Evolutionary conservation across 35 echinoderm and acorn worm genomes (phyloP).

Genomic region (Strongylocentrotus purpuratus): DNA sequence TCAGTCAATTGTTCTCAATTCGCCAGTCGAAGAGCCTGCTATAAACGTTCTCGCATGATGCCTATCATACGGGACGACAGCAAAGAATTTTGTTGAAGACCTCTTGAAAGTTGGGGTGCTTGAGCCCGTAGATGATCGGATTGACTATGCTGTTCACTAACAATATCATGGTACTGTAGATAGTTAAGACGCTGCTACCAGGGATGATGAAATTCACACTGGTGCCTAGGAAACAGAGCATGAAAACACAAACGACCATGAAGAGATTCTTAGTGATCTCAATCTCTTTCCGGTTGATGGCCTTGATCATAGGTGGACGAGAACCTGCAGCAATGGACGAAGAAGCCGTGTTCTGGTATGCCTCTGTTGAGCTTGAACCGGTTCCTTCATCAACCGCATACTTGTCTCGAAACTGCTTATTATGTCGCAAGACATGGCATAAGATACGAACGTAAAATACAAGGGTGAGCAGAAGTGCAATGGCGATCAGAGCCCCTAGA

Average conservation of each 20-base stretch:
- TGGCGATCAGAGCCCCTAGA: background rate
- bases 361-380: background rate
- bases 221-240: slow-evolving; percentile 37
- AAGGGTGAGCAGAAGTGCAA: background rate
- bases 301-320: background rate
- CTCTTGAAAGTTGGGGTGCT: slow-evolving; percentile 71
- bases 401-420: background rate
- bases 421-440: background rate
- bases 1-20: background rate
- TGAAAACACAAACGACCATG: slow-evolving; percentile 51
- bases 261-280: slow-evolving; percentile 64
- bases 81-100: slow-evolving; percentile 55
- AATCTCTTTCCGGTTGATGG: slow-evolving; percentile 12
- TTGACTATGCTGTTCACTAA: slow-evolving; percentile 50
- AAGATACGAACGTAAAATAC: background rate
- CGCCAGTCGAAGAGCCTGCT: background rate
- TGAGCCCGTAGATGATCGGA: slow-evolving; percentile 75
- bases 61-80: background rate
- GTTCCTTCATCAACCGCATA: background rate
- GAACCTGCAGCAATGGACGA: background rate
- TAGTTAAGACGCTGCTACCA: background rate
- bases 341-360: background rate
- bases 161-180: slow-evolving; percentile 26
- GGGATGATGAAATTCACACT: slow-evolving; percentile 49
- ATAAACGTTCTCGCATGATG: background rate